phyloP scores from a whole-genome alignment of 2,797 vertebrate species.

The Mormyrops boulengeri region DNA sequence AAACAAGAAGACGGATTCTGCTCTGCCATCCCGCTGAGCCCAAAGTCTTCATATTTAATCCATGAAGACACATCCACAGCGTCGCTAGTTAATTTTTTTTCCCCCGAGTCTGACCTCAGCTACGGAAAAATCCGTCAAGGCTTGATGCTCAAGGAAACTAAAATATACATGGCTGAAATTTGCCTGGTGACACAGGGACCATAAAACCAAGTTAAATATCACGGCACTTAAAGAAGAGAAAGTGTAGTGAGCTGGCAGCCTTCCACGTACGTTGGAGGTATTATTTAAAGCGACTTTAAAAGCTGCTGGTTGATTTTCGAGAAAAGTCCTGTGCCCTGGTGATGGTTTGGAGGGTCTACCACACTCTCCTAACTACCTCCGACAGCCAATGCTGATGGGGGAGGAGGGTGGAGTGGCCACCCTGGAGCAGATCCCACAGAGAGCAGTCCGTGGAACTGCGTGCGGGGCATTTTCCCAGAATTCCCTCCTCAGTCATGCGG shows the following conservation, averaged over 20 bases:
- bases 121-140: not conserved
- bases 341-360: not conserved
- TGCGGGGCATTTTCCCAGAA: not conserved
- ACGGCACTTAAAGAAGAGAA: not conserved
- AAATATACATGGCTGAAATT: not conserved
- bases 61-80: not conserved
- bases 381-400: not conserved
- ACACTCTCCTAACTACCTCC: not conserved
- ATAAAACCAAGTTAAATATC: slow-evolving; percentile 9
- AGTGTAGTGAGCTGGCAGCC: not conserved
- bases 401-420: not conserved
- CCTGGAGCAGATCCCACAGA: not conserved
- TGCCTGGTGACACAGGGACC: not conserved
- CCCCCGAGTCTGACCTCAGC: not conserved
- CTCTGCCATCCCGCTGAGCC: not conserved
- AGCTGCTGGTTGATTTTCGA: not conserved
- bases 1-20: not conserved
- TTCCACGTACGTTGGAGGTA: not conserved
- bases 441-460: not conserved
- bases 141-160: not conserved
- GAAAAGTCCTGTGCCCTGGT: not conserved
- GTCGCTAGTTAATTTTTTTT: not conserved
- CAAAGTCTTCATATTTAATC: slow-evolving; percentile 2
- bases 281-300: not conserved
- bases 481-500: not conserved